These are phyloP conservation scores for Chiloscyllium plagiosum DNA, from an alignment of 2,113 vertebrate genomes.

Conservation along the genomic window DNA sequence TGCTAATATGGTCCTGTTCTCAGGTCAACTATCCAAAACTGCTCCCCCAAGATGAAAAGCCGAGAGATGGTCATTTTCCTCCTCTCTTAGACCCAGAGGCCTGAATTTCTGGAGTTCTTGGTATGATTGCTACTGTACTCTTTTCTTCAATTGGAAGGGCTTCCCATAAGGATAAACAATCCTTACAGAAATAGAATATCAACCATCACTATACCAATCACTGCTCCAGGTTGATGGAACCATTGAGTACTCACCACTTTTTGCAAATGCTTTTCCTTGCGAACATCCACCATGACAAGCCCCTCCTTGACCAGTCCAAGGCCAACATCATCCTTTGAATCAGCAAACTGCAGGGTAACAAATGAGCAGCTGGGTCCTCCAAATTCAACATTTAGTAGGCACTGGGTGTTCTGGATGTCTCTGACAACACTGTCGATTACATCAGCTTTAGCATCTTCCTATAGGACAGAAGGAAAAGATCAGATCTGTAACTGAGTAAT, in stretches of 20 bases:
- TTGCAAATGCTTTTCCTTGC: slow-evolving; percentile 85
- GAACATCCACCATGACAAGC: slow-evolving; percentile 83
- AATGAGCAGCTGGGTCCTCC: slow-evolving; percentile 65
- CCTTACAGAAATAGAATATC: background rate
- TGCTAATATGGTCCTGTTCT: background rate
- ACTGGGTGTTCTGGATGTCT: slow-evolving; percentile 89
- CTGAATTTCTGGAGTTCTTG: background rate
- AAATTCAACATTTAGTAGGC: slow-evolving; percentile 84
- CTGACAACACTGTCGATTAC: slow-evolving; percentile 81
- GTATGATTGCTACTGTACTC: background rate
- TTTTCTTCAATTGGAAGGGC: background rate
- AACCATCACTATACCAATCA: background rate
- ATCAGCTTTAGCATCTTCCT: slow-evolving; percentile 81
- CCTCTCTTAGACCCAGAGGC: background rate
- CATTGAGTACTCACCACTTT: slow-evolving; percentile 70
- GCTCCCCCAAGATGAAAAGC: background rate
- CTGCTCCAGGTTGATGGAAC: background rate
- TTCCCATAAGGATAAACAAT: background rate
- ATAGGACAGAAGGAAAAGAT: background rate
- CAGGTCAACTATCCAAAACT: background rate
- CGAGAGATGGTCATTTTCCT: background rate
- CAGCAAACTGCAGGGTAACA: slow-evolving; percentile 78
- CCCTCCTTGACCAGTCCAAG: slow-evolving; percentile 84
- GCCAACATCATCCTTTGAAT: slow-evolving; percentile 84
- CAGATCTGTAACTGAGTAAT: background rate